Conservation (phyloP, 2,113 vertebrate species). For the Cranoglanis bouderius region DNA sequence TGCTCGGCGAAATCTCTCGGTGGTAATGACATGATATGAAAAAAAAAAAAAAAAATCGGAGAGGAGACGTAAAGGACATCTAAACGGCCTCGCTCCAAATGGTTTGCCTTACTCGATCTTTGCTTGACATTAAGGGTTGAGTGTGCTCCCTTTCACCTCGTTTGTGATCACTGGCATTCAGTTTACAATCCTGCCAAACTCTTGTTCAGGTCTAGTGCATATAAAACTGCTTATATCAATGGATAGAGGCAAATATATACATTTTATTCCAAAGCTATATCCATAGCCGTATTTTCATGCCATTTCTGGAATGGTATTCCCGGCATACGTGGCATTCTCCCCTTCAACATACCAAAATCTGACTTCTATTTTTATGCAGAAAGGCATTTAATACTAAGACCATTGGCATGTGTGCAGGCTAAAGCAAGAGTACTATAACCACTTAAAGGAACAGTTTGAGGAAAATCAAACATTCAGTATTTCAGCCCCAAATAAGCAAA, state of each 20-base stretch:
- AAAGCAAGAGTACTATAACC: neutral
- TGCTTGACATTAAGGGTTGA: neutral
- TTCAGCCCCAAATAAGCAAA: neutral
- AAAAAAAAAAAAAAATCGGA: neutral
- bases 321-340: neutral
- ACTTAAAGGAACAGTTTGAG: neutral
- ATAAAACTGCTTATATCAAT: neutral
- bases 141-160: neutral
- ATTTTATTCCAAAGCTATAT: neutral
- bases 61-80: neutral
- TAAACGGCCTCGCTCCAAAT: neutral
- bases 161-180: neutral
- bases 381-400: constrained; percentile 38
- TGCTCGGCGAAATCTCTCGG: constrained; percentile 36
- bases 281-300: neutral
- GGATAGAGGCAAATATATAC: neutral
- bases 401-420: constrained; percentile 20
- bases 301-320: constrained; percentile 27
- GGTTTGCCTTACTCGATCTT: neutral
- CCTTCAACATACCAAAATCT: constrained; percentile 6
- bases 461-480: neutral
- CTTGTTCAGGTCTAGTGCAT: neutral
- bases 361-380: constrained; percentile 32
- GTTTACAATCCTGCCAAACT: neutral
- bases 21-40: constrained; percentile 27